Evolutionary conservation across 2,888 invertebrate species (phyloP).

Genomic region (Leucophenga maculata): DNA sequence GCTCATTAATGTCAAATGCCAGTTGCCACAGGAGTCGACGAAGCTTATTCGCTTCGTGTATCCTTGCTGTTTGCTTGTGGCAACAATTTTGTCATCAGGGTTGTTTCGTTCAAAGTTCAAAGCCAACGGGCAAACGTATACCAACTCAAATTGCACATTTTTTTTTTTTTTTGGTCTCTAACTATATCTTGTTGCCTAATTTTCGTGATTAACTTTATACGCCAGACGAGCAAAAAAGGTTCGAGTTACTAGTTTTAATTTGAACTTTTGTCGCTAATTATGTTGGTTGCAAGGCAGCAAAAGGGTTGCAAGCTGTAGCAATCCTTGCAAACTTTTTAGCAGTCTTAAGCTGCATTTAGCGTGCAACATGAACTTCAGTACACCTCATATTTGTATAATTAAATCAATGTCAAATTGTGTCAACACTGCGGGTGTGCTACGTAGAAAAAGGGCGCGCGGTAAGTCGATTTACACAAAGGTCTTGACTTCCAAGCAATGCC

Average conservation of each 20-base stretch:
- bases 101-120: slow-evolving; percentile 7
- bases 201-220: slow-evolving; percentile 2
- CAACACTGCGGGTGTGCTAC: slow-evolving; percentile 51
- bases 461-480: not conserved
- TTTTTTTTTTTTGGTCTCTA: not conserved
- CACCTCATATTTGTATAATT: slow-evolving; percentile 27
- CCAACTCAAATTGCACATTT: not conserved
- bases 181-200: not conserved
- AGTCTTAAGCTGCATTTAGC: too few species aligned
- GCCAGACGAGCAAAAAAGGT: not conserved
- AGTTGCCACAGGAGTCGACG: not conserved
- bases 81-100: not conserved
- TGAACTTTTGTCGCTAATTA: slow-evolving; percentile 1
- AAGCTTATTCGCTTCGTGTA: too few species aligned
- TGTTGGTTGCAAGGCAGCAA: too few species aligned
- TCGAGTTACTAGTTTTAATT: not conserved
- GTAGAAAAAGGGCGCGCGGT: slow-evolving; percentile 4
- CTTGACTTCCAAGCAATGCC: slow-evolving; percentile 27
- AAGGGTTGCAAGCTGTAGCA: too few species aligned
- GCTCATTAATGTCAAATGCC: slow-evolving; percentile 55
- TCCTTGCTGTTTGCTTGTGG: not conserved
- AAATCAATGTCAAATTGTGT: slow-evolving; percentile 50
- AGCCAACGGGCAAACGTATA: not conserved
- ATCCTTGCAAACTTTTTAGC: too few species aligned
- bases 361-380: too few species aligned